Percentiles rank a stretch among this genome's conserved stretches.
These are phyloP conservation scores for Alouatta caraya DNA, from an alignment of 2,797 vertebrate genomes.

Conservation along the genomic window DNA sequence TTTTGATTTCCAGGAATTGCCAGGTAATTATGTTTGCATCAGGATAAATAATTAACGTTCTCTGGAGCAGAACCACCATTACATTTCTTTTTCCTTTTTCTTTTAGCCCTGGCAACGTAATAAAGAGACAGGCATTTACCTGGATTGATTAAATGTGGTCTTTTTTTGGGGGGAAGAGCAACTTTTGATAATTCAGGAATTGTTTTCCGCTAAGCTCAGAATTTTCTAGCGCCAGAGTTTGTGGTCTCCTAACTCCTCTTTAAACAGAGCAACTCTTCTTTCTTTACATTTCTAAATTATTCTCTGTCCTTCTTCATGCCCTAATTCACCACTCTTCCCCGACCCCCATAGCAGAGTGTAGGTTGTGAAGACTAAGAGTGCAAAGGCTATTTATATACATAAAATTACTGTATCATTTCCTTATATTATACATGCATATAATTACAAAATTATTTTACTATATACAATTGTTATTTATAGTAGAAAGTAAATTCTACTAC, in stretches of 20 bases:
- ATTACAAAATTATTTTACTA: neutral
- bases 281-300: neutral
- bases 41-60: slow-evolving; percentile 59
- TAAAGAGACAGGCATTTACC: slow-evolving; percentile 8
- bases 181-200: neutral
- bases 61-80: slow-evolving; percentile 40
- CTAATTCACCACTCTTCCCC: neutral
- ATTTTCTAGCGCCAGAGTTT: neutral
- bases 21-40: slow-evolving; percentile 46
- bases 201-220: neutral
- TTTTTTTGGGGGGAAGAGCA: neutral
- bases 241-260: neutral
- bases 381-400: neutral
- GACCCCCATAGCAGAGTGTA: neutral
- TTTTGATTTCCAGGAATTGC: slow-evolving; percentile 62
- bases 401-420: neutral
- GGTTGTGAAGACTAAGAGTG: neutral
- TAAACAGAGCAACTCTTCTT: neutral
- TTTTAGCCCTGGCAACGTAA: neutral
- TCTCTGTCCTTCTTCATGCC: neutral
- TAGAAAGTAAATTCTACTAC: neutral
- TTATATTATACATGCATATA: neutral
- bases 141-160: neutral
- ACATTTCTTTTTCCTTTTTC: neutral
- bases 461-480: neutral